phyloP scores from a whole-genome alignment of 1,140 invertebrate genomes.

The Caerostris extrusa region DNA sequence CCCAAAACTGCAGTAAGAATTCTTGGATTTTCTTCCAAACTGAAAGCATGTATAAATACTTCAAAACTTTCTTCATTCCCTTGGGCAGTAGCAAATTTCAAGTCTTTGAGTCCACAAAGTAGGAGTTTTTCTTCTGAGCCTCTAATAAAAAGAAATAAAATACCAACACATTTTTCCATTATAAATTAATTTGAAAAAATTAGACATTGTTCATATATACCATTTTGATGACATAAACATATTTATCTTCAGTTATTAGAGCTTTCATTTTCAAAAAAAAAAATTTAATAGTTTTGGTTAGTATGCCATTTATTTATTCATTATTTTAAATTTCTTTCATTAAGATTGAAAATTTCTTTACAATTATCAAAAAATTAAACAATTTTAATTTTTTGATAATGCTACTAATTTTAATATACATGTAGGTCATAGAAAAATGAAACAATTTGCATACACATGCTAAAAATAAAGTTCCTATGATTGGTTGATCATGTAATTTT shows the following conservation, averaged over 20 bases:
- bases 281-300: neutral
- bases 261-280: neutral
- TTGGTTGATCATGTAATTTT: too few relatives aligned
- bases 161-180: neutral
- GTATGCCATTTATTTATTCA: neutral
- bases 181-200: neutral
- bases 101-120: constrained; percentile 38
- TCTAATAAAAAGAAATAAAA: neutral
- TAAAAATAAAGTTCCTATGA: too few relatives aligned
- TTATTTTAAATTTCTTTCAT: too few relatives aligned
- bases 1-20: constrained; percentile 16
- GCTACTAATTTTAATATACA: too few relatives aligned
- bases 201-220: neutral
- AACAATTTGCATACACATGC: too few relatives aligned
- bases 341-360: too few relatives aligned
- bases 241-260: neutral
- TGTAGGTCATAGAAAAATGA: too few relatives aligned
- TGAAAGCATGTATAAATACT: constrained; percentile 55
- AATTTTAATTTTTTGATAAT: too few relatives aligned
- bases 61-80: neutral
- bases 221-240: neutral
- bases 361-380: too few relatives aligned
- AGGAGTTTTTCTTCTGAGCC: constrained; percentile 9
- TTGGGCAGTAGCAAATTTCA: constrained; percentile 61
- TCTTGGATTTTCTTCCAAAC: constrained; percentile 12